Conservation (phyloP, 2,888 invertebrate species). For the Lordiphosa fenestrarum region DNA sequence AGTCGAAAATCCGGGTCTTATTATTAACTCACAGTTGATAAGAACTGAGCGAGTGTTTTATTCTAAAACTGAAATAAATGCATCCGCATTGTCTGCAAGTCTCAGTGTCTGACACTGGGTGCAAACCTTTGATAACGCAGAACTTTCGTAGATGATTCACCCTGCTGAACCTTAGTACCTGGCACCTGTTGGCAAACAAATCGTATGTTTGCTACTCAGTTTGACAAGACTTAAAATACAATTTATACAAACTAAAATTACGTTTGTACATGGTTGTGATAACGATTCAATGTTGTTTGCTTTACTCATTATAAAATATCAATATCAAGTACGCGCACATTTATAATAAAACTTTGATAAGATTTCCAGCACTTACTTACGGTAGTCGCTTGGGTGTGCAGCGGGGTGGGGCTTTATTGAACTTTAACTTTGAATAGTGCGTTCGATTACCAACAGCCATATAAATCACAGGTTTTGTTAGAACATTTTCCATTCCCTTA, state of each 20-base stretch:
- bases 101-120: not conserved
- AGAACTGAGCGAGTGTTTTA: not conserved
- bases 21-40: slow-evolving; percentile 1
- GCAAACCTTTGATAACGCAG: not conserved
- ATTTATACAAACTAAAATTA: not conserved
- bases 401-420: not conserved
- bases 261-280: slow-evolving; percentile 8
- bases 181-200: not conserved
- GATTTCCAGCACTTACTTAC: slow-evolving; percentile 13
- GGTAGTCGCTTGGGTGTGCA: not conserved
- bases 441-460: not conserved
- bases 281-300: slow-evolving; percentile 7
- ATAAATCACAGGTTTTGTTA: not conserved
- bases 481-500: not conserved
- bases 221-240: slow-evolving; percentile 8
- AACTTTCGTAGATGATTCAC: not conserved
- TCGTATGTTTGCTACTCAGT: slow-evolving; percentile 1
- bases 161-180: not conserved
- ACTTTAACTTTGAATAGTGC: slow-evolving; percentile 9
- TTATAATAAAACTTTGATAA: slow-evolving; percentile 11
- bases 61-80: not conserved
- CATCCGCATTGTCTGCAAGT: slow-evolving; percentile 10
- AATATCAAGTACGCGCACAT: slow-evolving; percentile 6
- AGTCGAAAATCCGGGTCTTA: slow-evolving; percentile 10
- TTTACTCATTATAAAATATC: slow-evolving; percentile 26